Conservation (phyloP, 2,113 vertebrate species). For the Cyprinodon variegatus region DNA sequence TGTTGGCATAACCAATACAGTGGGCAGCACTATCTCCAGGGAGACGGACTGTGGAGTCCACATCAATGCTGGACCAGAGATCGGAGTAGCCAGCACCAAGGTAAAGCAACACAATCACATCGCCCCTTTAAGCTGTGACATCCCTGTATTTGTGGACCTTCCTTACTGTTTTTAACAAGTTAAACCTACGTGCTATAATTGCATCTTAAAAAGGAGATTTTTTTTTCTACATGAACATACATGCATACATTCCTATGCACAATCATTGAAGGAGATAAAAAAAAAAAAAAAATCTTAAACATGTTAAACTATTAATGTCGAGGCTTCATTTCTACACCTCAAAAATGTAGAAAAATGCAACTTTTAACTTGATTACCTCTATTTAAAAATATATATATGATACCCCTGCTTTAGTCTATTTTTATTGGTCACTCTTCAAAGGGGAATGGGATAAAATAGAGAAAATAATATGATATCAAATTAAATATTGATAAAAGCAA, state of each 20-base stretch:
- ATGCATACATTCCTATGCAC: not conserved
- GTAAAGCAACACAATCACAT: slow-evolving; percentile 64
- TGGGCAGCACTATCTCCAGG: slow-evolving; percentile 95
- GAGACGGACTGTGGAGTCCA: slow-evolving; percentile 98
- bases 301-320: too few species aligned
- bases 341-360: not conserved
- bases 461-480: not conserved
- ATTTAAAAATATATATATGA: not conserved
- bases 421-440: not conserved
- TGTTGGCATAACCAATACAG: slow-evolving; percentile 96
- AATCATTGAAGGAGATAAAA: not conserved
- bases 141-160: not conserved
- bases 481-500: not conserved
- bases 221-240: not conserved
- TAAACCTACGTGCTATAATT: not conserved
- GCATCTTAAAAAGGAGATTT: not conserved
- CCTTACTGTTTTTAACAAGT: too few species aligned
- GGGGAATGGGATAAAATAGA: not conserved
- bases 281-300: not conserved
- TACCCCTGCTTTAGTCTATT: not conserved
- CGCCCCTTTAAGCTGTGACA: not conserved
- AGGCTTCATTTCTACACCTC: too few species aligned
- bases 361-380: not conserved
- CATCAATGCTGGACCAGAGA: slow-evolving; percentile 96
- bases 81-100: slow-evolving; percentile 98